Evolutionary conservation across 2,888 invertebrate species (phyloP).

Genomic region (Philopedon plagiatum): DNA sequence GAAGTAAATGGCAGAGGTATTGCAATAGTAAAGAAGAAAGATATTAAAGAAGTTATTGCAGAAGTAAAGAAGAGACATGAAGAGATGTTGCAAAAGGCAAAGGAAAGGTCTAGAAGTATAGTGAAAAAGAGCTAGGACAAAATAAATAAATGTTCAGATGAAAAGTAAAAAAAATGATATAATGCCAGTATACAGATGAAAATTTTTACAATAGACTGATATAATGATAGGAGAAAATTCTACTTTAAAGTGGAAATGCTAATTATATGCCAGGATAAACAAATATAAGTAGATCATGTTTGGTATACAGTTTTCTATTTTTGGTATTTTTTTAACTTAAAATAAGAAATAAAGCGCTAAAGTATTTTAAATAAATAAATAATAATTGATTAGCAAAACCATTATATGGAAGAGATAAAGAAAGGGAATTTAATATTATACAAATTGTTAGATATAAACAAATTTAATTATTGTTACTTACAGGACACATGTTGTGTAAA

Average conservation of each 20-base stretch:
- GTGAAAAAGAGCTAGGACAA: slow-evolving; percentile 16
- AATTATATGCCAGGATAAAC: too few species aligned
- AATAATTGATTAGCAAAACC: too few species aligned
- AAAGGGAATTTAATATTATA: neutral
- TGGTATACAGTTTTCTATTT: too few species aligned
- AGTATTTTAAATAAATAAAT: too few species aligned
- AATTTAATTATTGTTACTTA: slow-evolving; percentile 16
- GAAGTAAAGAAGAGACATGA: slow-evolving; percentile 54
- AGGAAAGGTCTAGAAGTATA: slow-evolving; percentile 31
- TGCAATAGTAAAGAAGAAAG: slow-evolving; percentile 22
- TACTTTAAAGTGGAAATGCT: too few species aligned
- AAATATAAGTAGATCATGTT: too few species aligned
- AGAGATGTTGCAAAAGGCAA: slow-evolving; percentile 52
- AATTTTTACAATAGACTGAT: too few species aligned
- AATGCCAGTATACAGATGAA: neutral
- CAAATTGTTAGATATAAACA: slow-evolving; percentile 10
- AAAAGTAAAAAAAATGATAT: slow-evolving; percentile 4
- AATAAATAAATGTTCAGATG: neutral
- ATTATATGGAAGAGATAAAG: slow-evolving; percentile 26
- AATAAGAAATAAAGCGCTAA: too few species aligned
- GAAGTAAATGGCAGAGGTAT: slow-evolving; percentile 20
- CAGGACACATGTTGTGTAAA: slow-evolving; percentile 13
- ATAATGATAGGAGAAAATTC: too few species aligned
- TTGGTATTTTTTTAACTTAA: too few species aligned
- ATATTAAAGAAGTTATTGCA: slow-evolving; percentile 52